A percentile compares a stretch with the other conserved stretches of the same genome.
These are phyloP conservation scores for Sturmia bella DNA, from an alignment of 2,888 invertebrate genomes.

Conservation along the genomic window DNA sequence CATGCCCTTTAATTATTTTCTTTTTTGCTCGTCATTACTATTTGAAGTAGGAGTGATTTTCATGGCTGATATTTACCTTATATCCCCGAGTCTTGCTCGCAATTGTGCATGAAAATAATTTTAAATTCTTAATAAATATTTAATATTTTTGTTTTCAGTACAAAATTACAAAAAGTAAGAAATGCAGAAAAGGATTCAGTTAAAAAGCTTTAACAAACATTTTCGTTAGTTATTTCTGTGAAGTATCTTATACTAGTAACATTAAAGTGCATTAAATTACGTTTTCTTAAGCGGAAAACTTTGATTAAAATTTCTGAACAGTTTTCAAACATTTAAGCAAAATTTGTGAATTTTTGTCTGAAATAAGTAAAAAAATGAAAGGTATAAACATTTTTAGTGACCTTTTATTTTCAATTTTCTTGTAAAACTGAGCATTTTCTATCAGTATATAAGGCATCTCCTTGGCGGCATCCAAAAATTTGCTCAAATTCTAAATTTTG, in stretches of 20 bases:
- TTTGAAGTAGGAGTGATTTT: constrained; percentile 7
- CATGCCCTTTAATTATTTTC: constrained; percentile 6
- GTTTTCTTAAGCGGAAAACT: neutral
- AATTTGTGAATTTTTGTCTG: constrained; percentile 60
- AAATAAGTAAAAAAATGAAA: constrained; percentile 62
- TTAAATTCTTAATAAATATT: constrained; percentile 58
- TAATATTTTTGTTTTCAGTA: constrained; percentile 32
- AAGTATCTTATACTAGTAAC: constrained; percentile 39
- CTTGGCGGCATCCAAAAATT: constrained; percentile 75
- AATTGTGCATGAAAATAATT: constrained; percentile 36
- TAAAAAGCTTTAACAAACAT: constrained; percentile 35
- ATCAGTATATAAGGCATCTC: constrained; percentile 73
- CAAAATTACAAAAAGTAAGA: neutral
- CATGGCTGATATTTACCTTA: neutral
- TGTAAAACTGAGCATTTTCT: constrained; percentile 68
- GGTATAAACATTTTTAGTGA: constrained; percentile 20
- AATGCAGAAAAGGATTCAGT: neutral
- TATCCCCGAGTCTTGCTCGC: neutral
- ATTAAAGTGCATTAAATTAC: neutral
- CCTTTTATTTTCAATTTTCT: constrained; percentile 35
- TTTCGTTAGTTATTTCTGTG: constrained; percentile 37
- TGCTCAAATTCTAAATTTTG: constrained; percentile 77
- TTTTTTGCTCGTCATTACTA: neutral
- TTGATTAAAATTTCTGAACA: neutral
- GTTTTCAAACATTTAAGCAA: constrained; percentile 32